Percentiles rank a stretch among this genome's conserved stretches.
phyloP scores from a whole-genome alignment of 2,888 invertebrate genomes.

The Tethea ocularis region DNA sequence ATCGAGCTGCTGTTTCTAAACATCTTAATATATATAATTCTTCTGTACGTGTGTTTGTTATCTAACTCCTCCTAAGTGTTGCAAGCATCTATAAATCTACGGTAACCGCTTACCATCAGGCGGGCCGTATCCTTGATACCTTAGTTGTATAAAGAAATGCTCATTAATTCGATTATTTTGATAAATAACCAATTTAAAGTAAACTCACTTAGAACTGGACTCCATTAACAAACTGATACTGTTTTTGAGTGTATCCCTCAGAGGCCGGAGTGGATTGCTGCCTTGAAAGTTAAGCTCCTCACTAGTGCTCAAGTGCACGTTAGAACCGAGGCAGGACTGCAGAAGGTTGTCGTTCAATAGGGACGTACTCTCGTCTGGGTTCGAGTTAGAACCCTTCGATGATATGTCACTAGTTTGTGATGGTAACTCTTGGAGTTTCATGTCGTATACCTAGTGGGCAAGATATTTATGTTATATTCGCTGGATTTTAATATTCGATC shows the following conservation, averaged over 20 bases:
- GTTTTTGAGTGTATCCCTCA: constrained; percentile 75
- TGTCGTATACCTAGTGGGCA: constrained; percentile 61
- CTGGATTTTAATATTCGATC: no score
- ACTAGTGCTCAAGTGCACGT: constrained; percentile 69
- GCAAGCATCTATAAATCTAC: no score
- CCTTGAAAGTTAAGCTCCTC: constrained; percentile 69
- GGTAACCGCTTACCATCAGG: no score
- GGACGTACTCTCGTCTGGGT: constrained; percentile 42
- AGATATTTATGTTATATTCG: not conserved
- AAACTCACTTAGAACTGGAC: constrained; percentile 59
- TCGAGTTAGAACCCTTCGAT: constrained; percentile 35
- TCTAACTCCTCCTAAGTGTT: no score
- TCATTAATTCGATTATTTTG: no score
- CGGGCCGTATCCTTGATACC: no score
- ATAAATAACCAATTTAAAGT: no score
- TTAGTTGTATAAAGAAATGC: no score
- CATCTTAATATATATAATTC: no score
- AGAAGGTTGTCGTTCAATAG: constrained; percentile 62
- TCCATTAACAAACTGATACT: constrained; percentile 76
- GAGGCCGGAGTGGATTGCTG: constrained; percentile 64
- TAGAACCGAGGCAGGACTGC: constrained; percentile 66
- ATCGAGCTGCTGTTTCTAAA: constrained; percentile 46
- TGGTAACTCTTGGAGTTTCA: constrained; percentile 69
- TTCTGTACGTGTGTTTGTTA: no score
- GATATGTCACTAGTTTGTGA: constrained; percentile 55